Evolutionary conservation across 1,140 invertebrate species (phyloP).

Genomic region (Odontomachus brunneus): DNA sequence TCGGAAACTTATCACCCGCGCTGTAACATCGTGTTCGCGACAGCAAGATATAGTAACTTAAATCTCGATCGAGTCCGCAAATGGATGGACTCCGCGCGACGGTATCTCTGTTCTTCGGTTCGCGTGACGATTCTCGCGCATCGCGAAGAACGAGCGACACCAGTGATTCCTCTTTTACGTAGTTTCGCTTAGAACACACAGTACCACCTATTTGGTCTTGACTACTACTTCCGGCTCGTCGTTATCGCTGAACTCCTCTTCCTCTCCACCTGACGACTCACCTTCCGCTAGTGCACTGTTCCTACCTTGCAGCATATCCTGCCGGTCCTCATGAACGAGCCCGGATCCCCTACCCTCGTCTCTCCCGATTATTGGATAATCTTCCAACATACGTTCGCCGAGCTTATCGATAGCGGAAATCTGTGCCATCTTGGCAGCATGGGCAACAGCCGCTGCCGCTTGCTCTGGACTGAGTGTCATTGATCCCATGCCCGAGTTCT

Average conservation of each 20-base stretch:
- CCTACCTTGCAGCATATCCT: constrained; percentile 71
- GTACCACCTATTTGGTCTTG: constrained; percentile 78
- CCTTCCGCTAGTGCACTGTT: constrained; percentile 67
- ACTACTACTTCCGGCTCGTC: constrained; percentile 78
- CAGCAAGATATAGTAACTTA: constrained; percentile 1
- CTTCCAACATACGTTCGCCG: constrained; percentile 75
- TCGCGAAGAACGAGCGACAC: background rate
- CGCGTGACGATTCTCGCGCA: background rate
- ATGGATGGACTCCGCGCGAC: constrained; percentile 5
- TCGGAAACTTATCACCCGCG: background rate
- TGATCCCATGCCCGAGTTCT: constrained; percentile 88
- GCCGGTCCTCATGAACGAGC: constrained; percentile 79
- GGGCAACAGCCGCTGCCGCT: constrained; percentile 84
- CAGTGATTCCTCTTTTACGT: constrained; percentile 70
- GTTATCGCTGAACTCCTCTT: constrained; percentile 83
- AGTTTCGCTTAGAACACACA: background rate
- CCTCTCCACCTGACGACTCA: constrained; percentile 78
- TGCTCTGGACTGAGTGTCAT: constrained; percentile 86
- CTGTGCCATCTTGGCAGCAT: constrained; percentile 90
- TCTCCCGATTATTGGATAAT: constrained; percentile 81
- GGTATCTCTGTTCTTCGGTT: background rate
- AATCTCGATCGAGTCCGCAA: background rate
- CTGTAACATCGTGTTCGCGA: background rate
- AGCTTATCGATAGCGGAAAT: constrained; percentile 88
- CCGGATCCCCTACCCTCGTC: constrained; percentile 79